Percentiles rank a stretch among this genome's conserved stretches.
phyloP scores from a whole-genome alignment of 2,888 invertebrate genomes.

The Leucophora obtusa region DNA sequence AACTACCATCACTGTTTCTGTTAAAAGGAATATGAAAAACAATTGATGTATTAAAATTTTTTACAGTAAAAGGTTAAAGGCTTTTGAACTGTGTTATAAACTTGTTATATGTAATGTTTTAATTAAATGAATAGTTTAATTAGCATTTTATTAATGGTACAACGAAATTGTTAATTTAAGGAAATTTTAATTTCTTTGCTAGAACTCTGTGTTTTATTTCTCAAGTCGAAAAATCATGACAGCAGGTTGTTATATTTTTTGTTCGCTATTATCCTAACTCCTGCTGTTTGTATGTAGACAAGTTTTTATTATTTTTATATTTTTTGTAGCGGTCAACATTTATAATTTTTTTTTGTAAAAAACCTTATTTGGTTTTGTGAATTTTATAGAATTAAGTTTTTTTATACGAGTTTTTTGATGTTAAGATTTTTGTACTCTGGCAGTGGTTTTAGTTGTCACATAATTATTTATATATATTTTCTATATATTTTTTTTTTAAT shows the following conservation, averaged over 20 bases:
- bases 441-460: too few relatives aligned
- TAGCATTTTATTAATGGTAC: neutral
- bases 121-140: neutral
- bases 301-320: constrained; percentile 41
- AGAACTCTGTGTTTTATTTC: too few relatives aligned
- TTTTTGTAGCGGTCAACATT: constrained; percentile 38
- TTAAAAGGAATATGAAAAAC: neutral
- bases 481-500: too few relatives aligned
- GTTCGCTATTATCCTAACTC: constrained; percentile 25
- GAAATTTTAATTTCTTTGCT: neutral
- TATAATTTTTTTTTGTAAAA: neutral
- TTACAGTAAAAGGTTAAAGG: neutral
- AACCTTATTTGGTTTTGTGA: constrained; percentile 16
- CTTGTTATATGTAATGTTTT: too few relatives aligned
- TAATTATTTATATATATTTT: too few relatives aligned
- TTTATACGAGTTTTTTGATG: neutral
- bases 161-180: neutral
- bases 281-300: constrained; percentile 57
- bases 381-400: constrained; percentile 10
- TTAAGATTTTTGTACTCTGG: neutral
- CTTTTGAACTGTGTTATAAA: too few relatives aligned
- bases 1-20: neutral
- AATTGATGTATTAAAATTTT: neutral
- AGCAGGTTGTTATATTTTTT: neutral
- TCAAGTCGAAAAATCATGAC: constrained; percentile 1